These are phyloP conservation scores for Biston stratarius DNA, from an alignment of 2,888 invertebrate species.

Conservation along the genomic window DNA sequence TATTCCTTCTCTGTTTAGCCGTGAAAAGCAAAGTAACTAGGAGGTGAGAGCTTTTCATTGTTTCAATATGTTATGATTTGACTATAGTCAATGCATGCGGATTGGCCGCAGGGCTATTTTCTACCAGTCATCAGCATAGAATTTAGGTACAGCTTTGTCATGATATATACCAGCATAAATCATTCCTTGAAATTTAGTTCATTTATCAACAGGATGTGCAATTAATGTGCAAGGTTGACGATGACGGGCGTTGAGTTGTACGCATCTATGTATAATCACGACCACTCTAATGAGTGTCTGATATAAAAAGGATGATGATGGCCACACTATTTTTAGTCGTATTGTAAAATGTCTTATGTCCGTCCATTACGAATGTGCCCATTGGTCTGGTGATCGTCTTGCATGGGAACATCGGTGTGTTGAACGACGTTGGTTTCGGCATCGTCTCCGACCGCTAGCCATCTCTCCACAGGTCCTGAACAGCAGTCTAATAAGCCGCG, in stretches of 20 bases:
- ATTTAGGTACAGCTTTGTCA: background rate
- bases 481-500: constrained; percentile 68
- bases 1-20: no score
- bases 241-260: background rate
- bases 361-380: constrained; percentile 4
- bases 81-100: background rate
- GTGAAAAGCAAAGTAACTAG: background rate
- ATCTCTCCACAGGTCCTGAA: constrained; percentile 60
- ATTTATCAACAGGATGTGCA: background rate
- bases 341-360: background rate
- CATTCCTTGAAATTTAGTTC: background rate
- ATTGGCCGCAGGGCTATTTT: no score
- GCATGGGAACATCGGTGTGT: constrained; percentile 70
- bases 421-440: constrained; percentile 78
- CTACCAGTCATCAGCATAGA: background rate
- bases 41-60: background rate
- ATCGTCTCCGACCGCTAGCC: constrained; percentile 73
- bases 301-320: background rate
- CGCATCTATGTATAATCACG: background rate
- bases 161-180: background rate
- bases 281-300: background rate
- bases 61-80: background rate
- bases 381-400: constrained; percentile 47
- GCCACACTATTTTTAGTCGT: constrained; percentile 1
- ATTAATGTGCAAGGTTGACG: background rate